A percentile compares a stretch with the other conserved stretches of the same genome.
phyloP scores from a whole-genome alignment of 2,113 vertebrate species.

The Xyrauchen texanus region DNA sequence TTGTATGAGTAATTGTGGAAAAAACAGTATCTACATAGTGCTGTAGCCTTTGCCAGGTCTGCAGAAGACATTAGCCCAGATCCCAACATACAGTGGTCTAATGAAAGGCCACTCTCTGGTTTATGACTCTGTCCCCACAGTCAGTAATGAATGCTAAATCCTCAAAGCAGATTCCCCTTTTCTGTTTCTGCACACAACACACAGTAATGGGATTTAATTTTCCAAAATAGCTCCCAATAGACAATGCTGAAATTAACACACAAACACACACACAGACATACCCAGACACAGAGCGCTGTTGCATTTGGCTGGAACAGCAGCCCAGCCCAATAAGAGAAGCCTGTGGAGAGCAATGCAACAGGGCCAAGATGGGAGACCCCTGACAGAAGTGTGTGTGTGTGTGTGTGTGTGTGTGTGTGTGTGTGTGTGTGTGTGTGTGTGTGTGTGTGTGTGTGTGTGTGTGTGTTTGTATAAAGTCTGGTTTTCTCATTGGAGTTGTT shows the following conservation, averaged over 20 bases:
- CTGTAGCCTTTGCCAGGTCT: conserved; percentile 11
- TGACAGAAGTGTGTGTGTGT: no score
- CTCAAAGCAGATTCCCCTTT: not conserved
- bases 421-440: no score
- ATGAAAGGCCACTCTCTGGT: conserved; percentile 7
- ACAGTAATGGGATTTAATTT: conserved; percentile 18
- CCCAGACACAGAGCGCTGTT: not conserved
- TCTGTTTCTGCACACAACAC: not conserved
- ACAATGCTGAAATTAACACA: conserved; percentile 8
- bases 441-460: no score
- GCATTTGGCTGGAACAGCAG: conserved; percentile 18
- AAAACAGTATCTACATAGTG: not conserved
- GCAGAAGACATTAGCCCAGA: conserved; percentile 28
- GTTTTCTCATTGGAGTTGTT: conserved; percentile 23
- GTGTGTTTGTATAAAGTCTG: conserved; percentile 35
- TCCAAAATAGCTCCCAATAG: conserved; percentile 1
- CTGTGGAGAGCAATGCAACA: not conserved
- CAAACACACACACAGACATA: conserved; percentile 23
- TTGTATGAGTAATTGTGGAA: no score
- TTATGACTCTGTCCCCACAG: conserved; percentile 8
- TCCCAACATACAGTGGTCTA: conserved; percentile 14
- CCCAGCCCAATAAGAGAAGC: conserved; percentile 25
- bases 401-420: no score
- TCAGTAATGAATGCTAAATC: conserved; percentile 16
- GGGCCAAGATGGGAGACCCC: not conserved